Evolutionary conservation across 2,888 invertebrate genomes (phyloP).

Genomic region (Heteropelma amictum): DNA sequence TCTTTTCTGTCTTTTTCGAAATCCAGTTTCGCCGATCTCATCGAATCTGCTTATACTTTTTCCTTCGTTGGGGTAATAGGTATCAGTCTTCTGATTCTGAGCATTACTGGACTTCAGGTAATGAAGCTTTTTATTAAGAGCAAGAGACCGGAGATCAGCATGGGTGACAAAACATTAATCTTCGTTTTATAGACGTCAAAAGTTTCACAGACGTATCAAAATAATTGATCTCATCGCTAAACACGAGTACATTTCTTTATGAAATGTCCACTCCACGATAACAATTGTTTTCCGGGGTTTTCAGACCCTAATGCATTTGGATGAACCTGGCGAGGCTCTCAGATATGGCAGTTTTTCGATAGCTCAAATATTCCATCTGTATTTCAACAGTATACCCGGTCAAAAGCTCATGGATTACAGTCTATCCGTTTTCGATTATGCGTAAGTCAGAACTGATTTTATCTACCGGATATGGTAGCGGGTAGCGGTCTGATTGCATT

Average conservation of each 20-base stretch:
- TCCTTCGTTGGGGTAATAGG: conserved; percentile 11
- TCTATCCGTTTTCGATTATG: neutral
- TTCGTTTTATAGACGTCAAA: too few relatives aligned
- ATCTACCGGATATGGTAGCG: neutral
- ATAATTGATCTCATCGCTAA: too few relatives aligned
- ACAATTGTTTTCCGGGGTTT: too few relatives aligned
- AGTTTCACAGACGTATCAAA: too few relatives aligned
- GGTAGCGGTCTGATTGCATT: neutral
- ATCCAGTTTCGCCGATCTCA: conserved; percentile 38
- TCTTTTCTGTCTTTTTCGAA: neutral
- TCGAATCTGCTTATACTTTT: conserved; percentile 28
- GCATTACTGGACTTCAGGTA: conserved; percentile 47
- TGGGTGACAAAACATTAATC: too few relatives aligned
- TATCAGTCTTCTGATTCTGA: conserved; percentile 33
- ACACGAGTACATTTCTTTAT: too few relatives aligned
- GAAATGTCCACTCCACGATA: too few relatives aligned
- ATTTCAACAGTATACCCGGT: conserved; percentile 6
- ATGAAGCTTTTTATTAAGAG: too few relatives aligned
- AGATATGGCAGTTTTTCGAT: conserved; percentile 2
- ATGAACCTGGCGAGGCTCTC: conserved; percentile 21
- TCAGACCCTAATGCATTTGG: conserved; percentile 21
- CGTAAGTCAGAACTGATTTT: neutral
- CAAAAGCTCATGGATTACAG: conserved; percentile 17
- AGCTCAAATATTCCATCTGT: conserved; percentile 29
- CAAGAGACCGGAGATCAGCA: too few relatives aligned